Conservation (phyloP, 2,113 vertebrate genomes). For the Eurystomus gularis region DNA sequence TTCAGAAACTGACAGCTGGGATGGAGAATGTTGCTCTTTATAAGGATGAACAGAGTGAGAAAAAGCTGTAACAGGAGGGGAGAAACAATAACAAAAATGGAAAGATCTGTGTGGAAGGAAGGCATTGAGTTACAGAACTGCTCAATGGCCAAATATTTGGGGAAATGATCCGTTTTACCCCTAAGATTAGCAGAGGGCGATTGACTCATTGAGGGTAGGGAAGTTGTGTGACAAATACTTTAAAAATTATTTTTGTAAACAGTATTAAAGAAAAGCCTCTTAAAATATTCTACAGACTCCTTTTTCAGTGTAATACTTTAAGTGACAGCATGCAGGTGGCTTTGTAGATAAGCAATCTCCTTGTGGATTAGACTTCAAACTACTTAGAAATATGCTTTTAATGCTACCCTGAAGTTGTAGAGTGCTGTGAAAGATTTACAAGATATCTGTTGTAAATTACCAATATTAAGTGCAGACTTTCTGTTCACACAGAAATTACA, state of each 20-base stretch:
- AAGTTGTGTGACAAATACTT: neutral
- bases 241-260: neutral
- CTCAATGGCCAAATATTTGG: neutral
- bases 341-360: slow-evolving; percentile 67
- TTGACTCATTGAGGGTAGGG: neutral
- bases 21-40: neutral
- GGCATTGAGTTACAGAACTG: neutral
- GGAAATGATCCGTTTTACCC: neutral
- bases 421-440: slow-evolving; percentile 65
- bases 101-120: neutral
- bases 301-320: slow-evolving; percentile 9
- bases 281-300: neutral
- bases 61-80: accelerated
- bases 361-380: slow-evolving; percentile 35
- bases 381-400: slow-evolving; percentile 57
- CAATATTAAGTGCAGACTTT: slow-evolving; percentile 47
- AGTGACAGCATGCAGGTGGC: slow-evolving; percentile 55
- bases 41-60: neutral
- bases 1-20: neutral
- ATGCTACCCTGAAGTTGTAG: slow-evolving; percentile 36
- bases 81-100: neutral
- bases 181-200: neutral
- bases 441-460: slow-evolving; percentile 64
- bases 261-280: neutral
- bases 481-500: slow-evolving; percentile 47